Evolutionary conservation across 2,797 vertebrate genomes (phyloP).

Genomic region (Yasuhikotakia modesta): DNA sequence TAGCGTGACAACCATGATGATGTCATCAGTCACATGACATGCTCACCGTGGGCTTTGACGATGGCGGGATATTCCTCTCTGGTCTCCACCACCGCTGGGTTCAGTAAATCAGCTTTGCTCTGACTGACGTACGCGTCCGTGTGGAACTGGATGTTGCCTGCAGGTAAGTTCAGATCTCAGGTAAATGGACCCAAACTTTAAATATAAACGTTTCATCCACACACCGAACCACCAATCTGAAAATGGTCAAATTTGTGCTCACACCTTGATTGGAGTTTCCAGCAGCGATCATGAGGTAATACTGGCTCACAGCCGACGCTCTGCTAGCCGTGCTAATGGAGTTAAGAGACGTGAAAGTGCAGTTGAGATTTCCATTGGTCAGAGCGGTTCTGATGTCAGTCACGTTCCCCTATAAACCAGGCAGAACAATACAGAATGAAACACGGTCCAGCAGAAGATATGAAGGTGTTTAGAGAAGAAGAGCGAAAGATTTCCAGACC

Average conservation of each 20-base stretch:
- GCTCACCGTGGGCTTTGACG: conserved; percentile 68
- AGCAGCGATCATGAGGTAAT: conserved; percentile 72
- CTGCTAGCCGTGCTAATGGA: conserved; percentile 66
- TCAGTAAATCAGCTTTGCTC: conserved; percentile 59
- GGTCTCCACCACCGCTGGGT: conserved; percentile 8
- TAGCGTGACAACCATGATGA: neutral
- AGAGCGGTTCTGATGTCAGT: conserved; percentile 58
- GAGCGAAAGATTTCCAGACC: conserved; percentile 61
- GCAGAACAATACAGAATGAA: neutral
- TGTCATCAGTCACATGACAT: neutral
- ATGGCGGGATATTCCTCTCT: conserved; percentile 32
- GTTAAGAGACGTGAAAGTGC: conserved; percentile 76
- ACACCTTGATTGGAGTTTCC: conserved; percentile 73
- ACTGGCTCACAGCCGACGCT: conserved; percentile 48
- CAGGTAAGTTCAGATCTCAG: neutral
- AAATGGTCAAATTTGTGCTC: neutral
- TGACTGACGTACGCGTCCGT: conserved; percentile 46
- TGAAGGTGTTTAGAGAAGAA: neutral
- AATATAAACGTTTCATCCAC: no score
- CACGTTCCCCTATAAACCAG: conserved; percentile 70
- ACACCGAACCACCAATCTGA: no score
- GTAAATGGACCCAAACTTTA: neutral
- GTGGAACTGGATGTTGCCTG: conserved; percentile 73
- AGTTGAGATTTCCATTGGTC: conserved; percentile 70
- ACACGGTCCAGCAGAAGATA: neutral